Evolutionary conservation across 1,140 invertebrate genomes (phyloP), one percentile per base, ranked within the genome.

Genomic region (Kradibia gibbosae): DNA sequence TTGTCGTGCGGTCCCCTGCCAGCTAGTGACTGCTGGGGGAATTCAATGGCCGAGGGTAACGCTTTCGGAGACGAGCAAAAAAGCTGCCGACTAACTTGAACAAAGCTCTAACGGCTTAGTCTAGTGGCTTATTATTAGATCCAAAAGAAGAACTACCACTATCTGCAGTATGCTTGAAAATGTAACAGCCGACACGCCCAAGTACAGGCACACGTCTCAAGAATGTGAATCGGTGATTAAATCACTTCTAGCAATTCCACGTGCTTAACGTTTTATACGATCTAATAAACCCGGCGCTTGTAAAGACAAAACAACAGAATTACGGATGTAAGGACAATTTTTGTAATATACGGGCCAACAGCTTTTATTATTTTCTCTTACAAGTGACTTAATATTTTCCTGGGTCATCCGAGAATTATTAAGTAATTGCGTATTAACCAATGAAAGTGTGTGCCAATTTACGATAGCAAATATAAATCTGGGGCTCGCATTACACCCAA

Each of bases 1-100:
- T 88, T 86, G 78, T 82, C 80, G 39, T 73, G 0, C 73, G 28
- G 60, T 78, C 82, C 45, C 70, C 22, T 34, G 17, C 42, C 53
- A 36, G 42, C 50, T 34, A 48, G 34, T 50, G 28, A 50, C 42
- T 50, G 34, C 53, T 53, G 31, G 28, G 31, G 53, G 53, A 75
- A 75, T 57, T 42, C 48, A 34, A 78, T n/a, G 62, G 28, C 62
- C 31, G 11, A 55, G 34, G 45, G 62, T 8, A 1, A 22, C 20
- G 22, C 8, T 67, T 67, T 67, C 34, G 28, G n/a, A 22, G n/a
- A 39, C 1, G n/a, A 17, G 1, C 17, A 55, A 78, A 78, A 65
- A 78, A 55, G 1, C 20, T 34, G 42, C 11, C 48, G 3, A 36
- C 45, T 10, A 53, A 36, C 48, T 53, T 15, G 28, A 53, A 13